Evolutionary conservation across 2,797 vertebrate genomes (phyloP).

Genomic region (Nothura maculosa): DNA sequence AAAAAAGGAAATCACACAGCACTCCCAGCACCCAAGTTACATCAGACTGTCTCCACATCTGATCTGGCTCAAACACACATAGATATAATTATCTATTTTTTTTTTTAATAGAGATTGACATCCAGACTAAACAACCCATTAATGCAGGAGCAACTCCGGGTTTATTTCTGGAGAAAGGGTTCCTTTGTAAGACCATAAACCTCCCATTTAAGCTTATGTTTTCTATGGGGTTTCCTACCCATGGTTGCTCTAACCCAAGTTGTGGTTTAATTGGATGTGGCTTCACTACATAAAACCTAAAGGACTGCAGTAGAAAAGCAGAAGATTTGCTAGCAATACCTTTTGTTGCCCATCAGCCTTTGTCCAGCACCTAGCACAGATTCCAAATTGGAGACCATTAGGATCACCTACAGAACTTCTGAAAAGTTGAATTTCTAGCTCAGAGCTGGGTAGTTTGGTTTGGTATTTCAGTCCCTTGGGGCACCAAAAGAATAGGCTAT

Average conservation of each 20-base stretch:
- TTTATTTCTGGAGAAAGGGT: slow-evolving; percentile 46
- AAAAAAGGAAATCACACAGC: background rate
- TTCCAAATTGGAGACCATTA: background rate
- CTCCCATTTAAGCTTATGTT: slow-evolving; percentile 11
- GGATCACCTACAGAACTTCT: background rate
- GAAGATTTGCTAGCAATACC: background rate
- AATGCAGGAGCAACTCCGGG: background rate
- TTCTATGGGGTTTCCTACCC: background rate
- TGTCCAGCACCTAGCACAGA: background rate
- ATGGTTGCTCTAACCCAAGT: background rate
- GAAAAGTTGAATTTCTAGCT: background rate
- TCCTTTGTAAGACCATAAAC: slow-evolving; percentile 8
- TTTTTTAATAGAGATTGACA: background rate
- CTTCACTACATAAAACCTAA: slow-evolving; percentile 14
- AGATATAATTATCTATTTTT: slow-evolving; percentile 57
- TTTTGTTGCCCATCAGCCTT: background rate
- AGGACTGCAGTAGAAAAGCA: background rate
- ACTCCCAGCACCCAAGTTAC: background rate
- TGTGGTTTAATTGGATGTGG: background rate
- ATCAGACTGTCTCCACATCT: slow-evolving; percentile 13
- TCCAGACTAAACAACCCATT: slow-evolving; percentile 61
- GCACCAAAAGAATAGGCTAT: background rate
- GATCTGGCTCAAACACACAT: slow-evolving; percentile 9
- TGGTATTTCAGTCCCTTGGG: background rate
- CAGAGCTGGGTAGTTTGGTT: background rate